Base-by-base conservation (phyloP, 2,113 vertebrate species). In the Lepus timidus region DNA sequence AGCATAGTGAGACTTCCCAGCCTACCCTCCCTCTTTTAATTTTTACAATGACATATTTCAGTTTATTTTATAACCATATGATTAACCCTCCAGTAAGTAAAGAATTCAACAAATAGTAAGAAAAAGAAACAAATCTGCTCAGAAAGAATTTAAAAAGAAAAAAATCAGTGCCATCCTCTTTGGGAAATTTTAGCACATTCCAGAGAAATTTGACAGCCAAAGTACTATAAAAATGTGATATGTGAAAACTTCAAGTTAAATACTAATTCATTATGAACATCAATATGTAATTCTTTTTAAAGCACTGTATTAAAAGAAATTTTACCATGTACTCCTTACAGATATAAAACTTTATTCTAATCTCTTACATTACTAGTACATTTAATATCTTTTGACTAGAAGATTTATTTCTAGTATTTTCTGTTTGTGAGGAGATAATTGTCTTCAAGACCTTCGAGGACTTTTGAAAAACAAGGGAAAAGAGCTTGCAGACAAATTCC, bases 361-460 rank as follows among this genome's bases (percentile, higher is more conserved):
- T 33, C 4, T 85, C 10, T 81, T 71, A 29, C 14, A 29, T 93
- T 86, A 70, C 39, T 78, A 82, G 64, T 3, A 93, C 17, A 3
- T 9, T 94, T 82, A 71, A 86, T 78, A 51, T 65, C 64, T 92
- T 64, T 33, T n/a, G 1, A 88, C 79, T 61, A 84, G 52, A 78
- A 62, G 70, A 55, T 68, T 14, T 65, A 62, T 62, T 83, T 80
- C 27, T 80, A 31, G 64, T 70, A 74, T 80, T 90, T 85, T 14
- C 25, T 67, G 58, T 55, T 65, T 33, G 33, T 49, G 12, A 67
- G 22, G 52, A 76, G 23, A 65, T 65, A 73, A 33, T 58, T 51
- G 89, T 51, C 39, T 39, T 71, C 64, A 82, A 75, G 61, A 68
- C 20, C 44, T 44, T 44, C 44, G 6, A 8, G 44, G 44, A 44